phyloP scores from a whole-genome alignment of 2,797 vertebrate species.

The Lagocephalus sceleratus region DNA sequence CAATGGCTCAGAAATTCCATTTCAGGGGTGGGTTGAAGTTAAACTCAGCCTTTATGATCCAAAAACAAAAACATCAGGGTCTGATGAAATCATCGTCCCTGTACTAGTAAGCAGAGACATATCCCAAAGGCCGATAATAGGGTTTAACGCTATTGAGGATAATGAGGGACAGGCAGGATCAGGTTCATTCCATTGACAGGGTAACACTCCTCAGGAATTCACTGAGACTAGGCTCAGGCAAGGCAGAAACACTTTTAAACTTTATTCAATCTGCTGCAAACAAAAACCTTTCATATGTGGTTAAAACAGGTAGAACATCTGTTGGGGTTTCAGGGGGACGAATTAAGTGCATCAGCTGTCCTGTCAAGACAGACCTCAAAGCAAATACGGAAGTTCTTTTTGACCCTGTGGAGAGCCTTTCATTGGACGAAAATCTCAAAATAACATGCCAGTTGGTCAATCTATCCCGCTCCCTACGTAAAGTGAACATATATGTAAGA shows the following conservation, averaged over 20 bases:
- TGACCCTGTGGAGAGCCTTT: conserved; percentile 6
- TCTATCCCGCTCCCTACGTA: background rate
- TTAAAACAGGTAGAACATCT: conserved; percentile 5
- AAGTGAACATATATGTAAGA: conserved; percentile 8
- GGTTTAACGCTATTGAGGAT: conserved; percentile 18
- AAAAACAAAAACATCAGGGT: conserved; percentile 3
- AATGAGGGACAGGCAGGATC: background rate
- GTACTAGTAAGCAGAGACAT: conserved; percentile 12
- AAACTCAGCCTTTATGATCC: conserved; percentile 16
- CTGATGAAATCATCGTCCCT: conserved; percentile 7
- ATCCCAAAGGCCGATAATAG: conserved; percentile 8
- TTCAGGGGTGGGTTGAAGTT: conserved; percentile 1
- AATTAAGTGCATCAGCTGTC: conserved; percentile 11
- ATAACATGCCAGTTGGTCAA: conserved; percentile 12
- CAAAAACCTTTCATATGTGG: background rate
- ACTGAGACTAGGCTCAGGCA: background rate
- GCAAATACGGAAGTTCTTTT: conserved; percentile 21
- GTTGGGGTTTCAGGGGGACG: conserved; percentile 15
- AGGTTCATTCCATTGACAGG: conserved; percentile 3
- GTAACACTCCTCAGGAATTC: conserved; percentile 9
- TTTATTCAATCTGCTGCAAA: background rate
- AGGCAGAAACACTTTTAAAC: background rate
- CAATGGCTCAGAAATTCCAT: conserved; percentile 21
- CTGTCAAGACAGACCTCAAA: conserved; percentile 8
- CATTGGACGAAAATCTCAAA: conserved; percentile 8